These are phyloP conservation scores for Cepphus grylle DNA, from an alignment of 2,113 vertebrate species.

Conservation along the genomic window DNA sequence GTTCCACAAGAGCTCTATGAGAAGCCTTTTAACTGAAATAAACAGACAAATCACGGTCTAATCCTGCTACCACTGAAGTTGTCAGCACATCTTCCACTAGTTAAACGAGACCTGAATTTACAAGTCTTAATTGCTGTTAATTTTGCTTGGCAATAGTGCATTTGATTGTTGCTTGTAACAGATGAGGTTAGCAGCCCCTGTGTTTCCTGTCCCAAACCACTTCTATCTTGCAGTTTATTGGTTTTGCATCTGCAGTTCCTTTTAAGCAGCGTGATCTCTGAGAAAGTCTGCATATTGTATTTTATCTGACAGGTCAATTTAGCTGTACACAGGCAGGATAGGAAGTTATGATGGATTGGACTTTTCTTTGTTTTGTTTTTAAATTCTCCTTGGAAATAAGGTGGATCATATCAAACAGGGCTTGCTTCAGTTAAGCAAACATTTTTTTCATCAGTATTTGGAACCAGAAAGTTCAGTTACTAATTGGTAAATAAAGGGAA, in stretches of 20 bases:
- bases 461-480: conserved; percentile 1
- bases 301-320: not conserved
- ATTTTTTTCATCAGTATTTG: not conserved
- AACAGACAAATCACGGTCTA: not conserved
- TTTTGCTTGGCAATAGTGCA: not conserved
- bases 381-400: not conserved
- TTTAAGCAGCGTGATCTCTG: not conserved
- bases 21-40: not conserved
- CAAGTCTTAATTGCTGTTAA: not conserved
- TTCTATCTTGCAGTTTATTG: not conserved
- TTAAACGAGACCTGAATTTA: not conserved
- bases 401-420: not conserved
- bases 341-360: not conserved
- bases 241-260: not conserved
- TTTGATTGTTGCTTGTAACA: not conserved
- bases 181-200: not conserved
- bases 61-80: not conserved
- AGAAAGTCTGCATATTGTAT: not conserved
- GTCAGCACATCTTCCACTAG: not conserved
- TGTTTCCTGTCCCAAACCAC: not conserved
- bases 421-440: not conserved
- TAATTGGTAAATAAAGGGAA: not conserved
- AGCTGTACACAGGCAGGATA: not conserved
- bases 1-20: not conserved
- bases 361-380: not conserved